Base-by-base conservation (phyloP, 2,797 vertebrate genomes). In the Semaprochilodus insignis region DNA sequence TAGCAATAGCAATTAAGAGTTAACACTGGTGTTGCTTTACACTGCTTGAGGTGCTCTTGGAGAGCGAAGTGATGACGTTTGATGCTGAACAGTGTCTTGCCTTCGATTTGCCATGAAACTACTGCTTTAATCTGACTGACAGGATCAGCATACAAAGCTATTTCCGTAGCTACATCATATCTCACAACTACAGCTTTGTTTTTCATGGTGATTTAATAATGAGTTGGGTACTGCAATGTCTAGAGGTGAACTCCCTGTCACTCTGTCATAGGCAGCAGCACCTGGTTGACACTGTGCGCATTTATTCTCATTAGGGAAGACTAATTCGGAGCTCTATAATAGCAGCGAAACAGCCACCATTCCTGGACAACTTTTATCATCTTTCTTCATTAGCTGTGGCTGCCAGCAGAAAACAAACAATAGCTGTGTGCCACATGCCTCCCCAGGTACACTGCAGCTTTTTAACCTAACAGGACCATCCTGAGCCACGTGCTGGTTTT, bases 331-430 rank as follows among this genome's bases (percentile, higher is more conserved):
- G 74, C 62, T 80, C 81, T 80, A 69, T 83, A 78, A 92, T 89
- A 88, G 87, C 83, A 81, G 82, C 77, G 88, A 90, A 92, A 94
- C 92, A 91, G 92, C 90, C 87, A 85, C 88, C 85, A 83, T 92
- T 91, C 90, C 77, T 71, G 74, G 67, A 89, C 86, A 89, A 87
- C 65, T 84, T 87, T 90, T 91, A 90, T 90, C 91, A 94, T 94
- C 91, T 90, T 90, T 95, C 92, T 93, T 94, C 90, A 91, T 94
- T 93, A 94, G 87, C 83, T 82, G 75, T 13, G 36, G 88, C 78
- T 88, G 88, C 87, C 69, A 74, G 81, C 88, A 77, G 79, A 90
- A 91, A 89, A 91, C 89, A 90, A 84, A 87, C 82, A 80, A 80
- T 87, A 87, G 81, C 78, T 25, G 16, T 80, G 74, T 80, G 66